A percentile compares a stretch with the other conserved stretches of the same genome.
Conservation (phyloP, 2,888 invertebrate genomes). For the Lysandra coridon region DNA sequence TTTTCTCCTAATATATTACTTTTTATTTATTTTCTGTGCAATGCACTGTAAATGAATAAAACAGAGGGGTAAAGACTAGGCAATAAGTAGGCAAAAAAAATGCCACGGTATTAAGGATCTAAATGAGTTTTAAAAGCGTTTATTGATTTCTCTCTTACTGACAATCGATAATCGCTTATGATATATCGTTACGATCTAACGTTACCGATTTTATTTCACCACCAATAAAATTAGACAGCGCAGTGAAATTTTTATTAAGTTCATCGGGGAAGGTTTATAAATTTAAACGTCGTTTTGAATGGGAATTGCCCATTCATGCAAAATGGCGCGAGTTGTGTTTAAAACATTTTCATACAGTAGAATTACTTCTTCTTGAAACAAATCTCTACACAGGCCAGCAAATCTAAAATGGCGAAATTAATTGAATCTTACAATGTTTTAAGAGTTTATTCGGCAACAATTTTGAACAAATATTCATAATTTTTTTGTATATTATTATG, state of each 20-base stretch:
- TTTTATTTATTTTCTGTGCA: no score
- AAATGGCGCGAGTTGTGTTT: constrained; percentile 43
- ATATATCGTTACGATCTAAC: neutral
- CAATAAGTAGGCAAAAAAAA: no score
- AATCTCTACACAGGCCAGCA: no score
- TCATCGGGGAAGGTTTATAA: constrained; percentile 39
- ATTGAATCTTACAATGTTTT: neutral
- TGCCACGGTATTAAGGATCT: no score
- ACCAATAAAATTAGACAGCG: constrained; percentile 14
- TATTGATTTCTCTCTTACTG: neutral
- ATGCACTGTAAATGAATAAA: no score
- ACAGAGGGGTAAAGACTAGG: no score
- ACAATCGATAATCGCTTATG: neutral
- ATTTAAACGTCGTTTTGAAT: constrained; percentile 47
- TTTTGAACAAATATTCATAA: no score
- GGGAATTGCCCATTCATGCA: constrained; percentile 47
- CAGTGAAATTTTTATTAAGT: constrained; percentile 34
- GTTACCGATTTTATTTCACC: neutral
- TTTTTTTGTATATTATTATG: neutral
- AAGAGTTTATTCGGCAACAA: neutral
- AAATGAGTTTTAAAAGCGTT: neutral
- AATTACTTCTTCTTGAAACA: neutral
- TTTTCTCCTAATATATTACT: no score
- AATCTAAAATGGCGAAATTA: neutral
- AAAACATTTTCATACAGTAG: constrained; percentile 31